phyloP scores from a whole-genome alignment of 2,797 vertebrate species.

The Sebastes dallii region DNA sequence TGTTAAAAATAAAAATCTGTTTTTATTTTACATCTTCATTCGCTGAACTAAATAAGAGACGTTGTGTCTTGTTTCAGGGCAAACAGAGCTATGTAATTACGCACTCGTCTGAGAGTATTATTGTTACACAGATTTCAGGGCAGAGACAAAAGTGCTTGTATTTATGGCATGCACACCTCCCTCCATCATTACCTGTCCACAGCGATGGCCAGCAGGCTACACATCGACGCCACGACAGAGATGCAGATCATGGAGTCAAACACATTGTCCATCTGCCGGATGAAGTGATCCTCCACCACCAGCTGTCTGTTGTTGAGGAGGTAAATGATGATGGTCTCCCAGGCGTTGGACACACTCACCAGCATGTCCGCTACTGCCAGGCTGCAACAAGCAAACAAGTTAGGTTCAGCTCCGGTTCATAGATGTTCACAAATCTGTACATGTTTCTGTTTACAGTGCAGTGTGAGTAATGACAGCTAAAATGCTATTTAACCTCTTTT shows the following conservation, averaged over 20 bases:
- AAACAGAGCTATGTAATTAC: not conserved
- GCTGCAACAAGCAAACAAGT: slow-evolving; percentile 77
- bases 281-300: slow-evolving; percentile 88
- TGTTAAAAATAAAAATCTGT: not conserved
- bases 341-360: slow-evolving; percentile 95
- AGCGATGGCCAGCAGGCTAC: slow-evolving; percentile 94
- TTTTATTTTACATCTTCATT: not conserved
- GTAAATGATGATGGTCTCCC: slow-evolving; percentile 94
- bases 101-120: not conserved
- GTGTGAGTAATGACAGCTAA: not conserved
- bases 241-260: slow-evolving; percentile 98
- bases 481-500: not conserved
- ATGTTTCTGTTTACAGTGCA: not conserved
- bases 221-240: slow-evolving; percentile 96
- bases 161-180: not conserved
- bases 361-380: slow-evolving; percentile 96
- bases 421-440: not conserved
- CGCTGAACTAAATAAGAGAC: not conserved
- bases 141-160: not conserved
- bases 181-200: slow-evolving; percentile 86
- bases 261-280: slow-evolving; percentile 93
- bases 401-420: not conserved
- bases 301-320: slow-evolving; percentile 90
- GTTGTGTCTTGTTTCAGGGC: not conserved
- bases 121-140: not conserved